Percentiles rank a stretch among this genome's conserved stretches.
Evolutionary conservation across 2,797 vertebrate genomes (phyloP).

Genomic region (Molossus alvarezi): DNA sequence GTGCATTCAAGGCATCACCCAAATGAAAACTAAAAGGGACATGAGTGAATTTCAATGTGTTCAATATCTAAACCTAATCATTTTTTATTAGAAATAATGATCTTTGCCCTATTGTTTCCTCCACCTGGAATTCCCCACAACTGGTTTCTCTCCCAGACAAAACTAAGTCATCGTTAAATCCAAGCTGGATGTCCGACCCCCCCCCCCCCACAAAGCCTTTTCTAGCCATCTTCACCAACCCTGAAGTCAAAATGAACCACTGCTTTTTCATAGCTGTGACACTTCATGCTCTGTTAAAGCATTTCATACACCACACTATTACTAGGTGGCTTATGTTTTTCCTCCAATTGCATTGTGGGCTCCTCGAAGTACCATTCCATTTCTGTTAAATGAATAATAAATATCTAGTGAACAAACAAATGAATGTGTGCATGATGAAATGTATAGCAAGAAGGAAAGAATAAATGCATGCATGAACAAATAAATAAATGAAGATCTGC

Average conservation of each 20-base stretch:
- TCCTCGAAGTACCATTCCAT: background rate
- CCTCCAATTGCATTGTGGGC: background rate
- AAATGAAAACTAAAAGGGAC: conserved; percentile 31
- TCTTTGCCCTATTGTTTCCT: background rate
- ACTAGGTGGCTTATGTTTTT: background rate
- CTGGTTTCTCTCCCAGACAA: conserved; percentile 7
- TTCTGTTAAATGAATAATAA: background rate
- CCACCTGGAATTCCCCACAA: background rate
- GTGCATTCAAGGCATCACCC: conserved; percentile 14
- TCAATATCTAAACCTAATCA: background rate
- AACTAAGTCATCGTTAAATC: conserved; percentile 17
- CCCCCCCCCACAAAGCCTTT: background rate
- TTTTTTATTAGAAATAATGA: background rate
- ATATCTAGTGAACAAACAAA: background rate
- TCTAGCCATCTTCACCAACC: background rate
- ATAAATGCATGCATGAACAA: background rate
- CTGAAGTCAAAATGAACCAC: background rate
- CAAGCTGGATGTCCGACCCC: background rate
- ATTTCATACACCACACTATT: background rate
- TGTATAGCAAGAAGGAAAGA: background rate
- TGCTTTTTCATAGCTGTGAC: background rate
- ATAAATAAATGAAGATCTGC: background rate
- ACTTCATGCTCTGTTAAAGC: background rate
- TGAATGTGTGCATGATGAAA: background rate
- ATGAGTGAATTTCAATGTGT: background rate